These are phyloP conservation scores for Orbicella faveolata DNA, from an alignment of 64 coral and sea anemone genomes.

Conservation along the genomic window DNA sequence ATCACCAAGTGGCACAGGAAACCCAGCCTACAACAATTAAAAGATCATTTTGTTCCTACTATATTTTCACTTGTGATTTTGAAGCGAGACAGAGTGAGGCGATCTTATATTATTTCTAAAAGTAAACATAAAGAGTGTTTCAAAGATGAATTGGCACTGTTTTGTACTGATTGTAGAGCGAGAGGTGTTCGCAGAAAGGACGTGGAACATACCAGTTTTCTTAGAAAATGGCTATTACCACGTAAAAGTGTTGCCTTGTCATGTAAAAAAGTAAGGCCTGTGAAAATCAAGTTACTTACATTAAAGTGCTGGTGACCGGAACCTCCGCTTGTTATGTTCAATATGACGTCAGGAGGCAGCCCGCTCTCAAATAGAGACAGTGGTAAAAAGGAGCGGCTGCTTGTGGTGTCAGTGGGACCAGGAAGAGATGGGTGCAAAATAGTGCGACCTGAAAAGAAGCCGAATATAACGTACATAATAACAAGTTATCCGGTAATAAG, in stretches of 20 bases:
- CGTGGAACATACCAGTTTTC: too few relatives aligned
- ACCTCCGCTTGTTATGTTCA: not conserved
- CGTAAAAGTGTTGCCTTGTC: too few relatives aligned
- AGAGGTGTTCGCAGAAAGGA: too few relatives aligned
- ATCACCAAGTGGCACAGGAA: slow-evolving; percentile 11
- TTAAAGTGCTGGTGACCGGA: not conserved
- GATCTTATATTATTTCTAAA: too few relatives aligned
- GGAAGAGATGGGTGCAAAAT: slow-evolving; percentile 33
- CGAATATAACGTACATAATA: not conserved
- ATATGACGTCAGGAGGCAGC: slow-evolving; percentile 6
- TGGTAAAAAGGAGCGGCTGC: slow-evolving; percentile 30
- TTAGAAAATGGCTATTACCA: too few relatives aligned
- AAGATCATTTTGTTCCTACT: too few relatives aligned
- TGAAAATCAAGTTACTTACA: not conserved
- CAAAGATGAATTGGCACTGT: too few relatives aligned
- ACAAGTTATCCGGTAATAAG: too few relatives aligned
- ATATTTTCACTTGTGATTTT: too few relatives aligned
- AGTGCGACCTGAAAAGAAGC: slow-evolving; percentile 7
- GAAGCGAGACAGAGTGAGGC: too few relatives aligned
- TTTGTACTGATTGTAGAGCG: too few relatives aligned
- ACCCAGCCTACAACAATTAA: not conserved
- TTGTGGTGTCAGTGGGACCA: slow-evolving; percentile 19
- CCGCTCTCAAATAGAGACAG: not conserved
- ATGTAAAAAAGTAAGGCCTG: not conserved
- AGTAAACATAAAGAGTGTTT: too few relatives aligned